These are phyloP conservation scores for Percina caprodes DNA, from an alignment of 2,113 vertebrate species.

Conservation along the genomic window DNA sequence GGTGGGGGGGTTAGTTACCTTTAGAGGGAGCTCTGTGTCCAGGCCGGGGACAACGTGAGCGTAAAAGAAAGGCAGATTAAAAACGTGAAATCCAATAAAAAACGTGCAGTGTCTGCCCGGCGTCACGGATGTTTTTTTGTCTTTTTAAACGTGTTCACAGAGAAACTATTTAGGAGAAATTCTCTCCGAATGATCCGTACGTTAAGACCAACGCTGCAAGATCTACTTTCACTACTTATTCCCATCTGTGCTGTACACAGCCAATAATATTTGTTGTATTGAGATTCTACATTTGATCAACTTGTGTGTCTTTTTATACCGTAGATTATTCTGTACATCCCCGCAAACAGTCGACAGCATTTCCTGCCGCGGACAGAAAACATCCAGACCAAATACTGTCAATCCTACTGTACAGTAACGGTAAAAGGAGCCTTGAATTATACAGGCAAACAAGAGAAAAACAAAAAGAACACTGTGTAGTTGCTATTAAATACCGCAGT, in stretches of 20 bases:
- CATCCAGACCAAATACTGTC: slow-evolving; percentile 8
- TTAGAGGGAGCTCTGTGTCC: not conserved
- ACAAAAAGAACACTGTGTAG: slow-evolving; percentile 17
- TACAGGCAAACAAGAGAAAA: not conserved
- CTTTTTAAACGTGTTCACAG: not conserved
- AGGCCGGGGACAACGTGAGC: not conserved
- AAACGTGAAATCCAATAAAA: too few relatives aligned
- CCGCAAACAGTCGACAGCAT: not conserved
- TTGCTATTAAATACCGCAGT: slow-evolving; percentile 41
- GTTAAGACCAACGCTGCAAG: not conserved
- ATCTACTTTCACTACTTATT: not conserved
- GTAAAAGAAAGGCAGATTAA: too few relatives aligned
- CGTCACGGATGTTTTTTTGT: fast-evolving
- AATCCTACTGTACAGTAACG: not conserved
- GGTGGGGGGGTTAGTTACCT: too few relatives aligned
- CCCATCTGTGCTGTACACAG: not conserved
- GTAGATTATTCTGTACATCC: not conserved
- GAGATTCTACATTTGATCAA: not conserved
- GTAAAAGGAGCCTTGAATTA: not conserved
- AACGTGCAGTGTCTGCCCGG: not conserved
- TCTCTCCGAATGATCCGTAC: fast-evolving
- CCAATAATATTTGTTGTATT: not conserved
- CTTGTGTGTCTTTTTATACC: not conserved
- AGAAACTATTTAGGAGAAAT: not conserved
- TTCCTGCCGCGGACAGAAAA: not conserved